Base-by-base conservation (phyloP, 2,113 vertebrate species). In the Ptilonorhynchus violaceus region DNA sequence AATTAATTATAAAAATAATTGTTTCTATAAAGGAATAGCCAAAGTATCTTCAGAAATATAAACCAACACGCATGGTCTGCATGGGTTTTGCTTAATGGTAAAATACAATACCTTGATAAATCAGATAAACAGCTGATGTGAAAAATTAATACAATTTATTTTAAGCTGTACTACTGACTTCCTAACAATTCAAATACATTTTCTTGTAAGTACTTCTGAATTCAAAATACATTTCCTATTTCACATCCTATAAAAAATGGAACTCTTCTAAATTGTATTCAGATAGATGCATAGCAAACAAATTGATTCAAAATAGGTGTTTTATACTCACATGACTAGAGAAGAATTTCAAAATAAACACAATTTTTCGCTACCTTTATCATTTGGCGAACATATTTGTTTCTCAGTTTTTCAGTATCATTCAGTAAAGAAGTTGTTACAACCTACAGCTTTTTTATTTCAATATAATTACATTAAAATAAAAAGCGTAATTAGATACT, bases 31-130 rank as follows among this genome's bases (percentile, higher is more conserved):
- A 67, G 17, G 62, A 88, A 83, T 62, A 59, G 30, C 9, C 6
- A 59, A 94, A 74, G 75, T 96, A 96, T 97, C 90, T 97, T 95
- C 95, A 97, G 96, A 97, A 97, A 96, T 96, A 94, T 59, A 83
- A 96, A 84, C 13, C 6, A 80, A 74, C 33, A 90, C 22, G 73
- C 18, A 58, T 37, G 72, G 59, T 95, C 85, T 94, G 63, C 90
- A 68, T 70, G 49, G 33, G 21, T 92, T 96, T 96, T 96, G 93
- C 92, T 96, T 96, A 97, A 96, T 96, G 95, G 95, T 97, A 93
- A 96, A 95, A 56, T 81, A 77, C 20, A 92, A 33, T 84, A 56
- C 60, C 50, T 80, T 86, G 35, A 68, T 46, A 92, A 95, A 60
- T 79, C 37, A 35, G 35, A 76, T 73, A 88, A 90, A 86, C 14